Conservation (phyloP, 2,797 vertebrate genomes). For the Microctenopoma steveboyesi region DNA sequence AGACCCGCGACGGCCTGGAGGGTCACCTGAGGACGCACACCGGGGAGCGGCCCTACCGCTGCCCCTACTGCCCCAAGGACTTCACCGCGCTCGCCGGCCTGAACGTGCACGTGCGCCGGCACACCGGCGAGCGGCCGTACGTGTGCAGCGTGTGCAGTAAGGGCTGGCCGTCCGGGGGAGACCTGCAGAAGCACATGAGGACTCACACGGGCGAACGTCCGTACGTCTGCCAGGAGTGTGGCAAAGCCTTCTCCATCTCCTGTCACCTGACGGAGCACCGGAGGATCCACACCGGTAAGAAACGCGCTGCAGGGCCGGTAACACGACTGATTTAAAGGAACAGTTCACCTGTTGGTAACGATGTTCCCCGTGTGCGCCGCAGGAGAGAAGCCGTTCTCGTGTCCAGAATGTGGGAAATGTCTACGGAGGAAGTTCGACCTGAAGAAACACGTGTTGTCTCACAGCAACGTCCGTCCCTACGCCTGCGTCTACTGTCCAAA, state of each 20-base stretch:
- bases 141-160: slow-evolving; percentile 80
- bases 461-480: slow-evolving; percentile 74
- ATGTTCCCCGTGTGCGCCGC: background rate
- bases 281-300: slow-evolving; percentile 77
- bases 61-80: slow-evolving; percentile 80
- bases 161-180: slow-evolving; percentile 77
- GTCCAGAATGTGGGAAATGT: slow-evolving; percentile 79
- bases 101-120: slow-evolving; percentile 81
- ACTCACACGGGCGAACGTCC: slow-evolving; percentile 79
- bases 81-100: slow-evolving; percentile 80
- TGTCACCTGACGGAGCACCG: slow-evolving; percentile 81
- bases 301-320: no score
- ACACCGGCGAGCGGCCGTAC: slow-evolving; percentile 82
- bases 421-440: slow-evolving; percentile 80
- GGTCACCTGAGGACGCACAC: slow-evolving; percentile 79
- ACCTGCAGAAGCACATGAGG: slow-evolving; percentile 82
- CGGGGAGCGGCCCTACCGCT: slow-evolving; percentile 74
- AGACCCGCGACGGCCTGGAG: slow-evolving; percentile 77
- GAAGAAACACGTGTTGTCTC: slow-evolving; percentile 81
- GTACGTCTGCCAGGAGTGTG: slow-evolving; percentile 76
- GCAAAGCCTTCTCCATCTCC: slow-evolving; percentile 80
- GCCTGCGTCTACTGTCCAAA: slow-evolving; percentile 76
- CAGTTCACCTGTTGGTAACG: no score
- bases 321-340: no score
- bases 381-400: slow-evolving; percentile 81